Conservation (phyloP, 2,113 vertebrate species). For the Cygnus buccinator region DNA sequence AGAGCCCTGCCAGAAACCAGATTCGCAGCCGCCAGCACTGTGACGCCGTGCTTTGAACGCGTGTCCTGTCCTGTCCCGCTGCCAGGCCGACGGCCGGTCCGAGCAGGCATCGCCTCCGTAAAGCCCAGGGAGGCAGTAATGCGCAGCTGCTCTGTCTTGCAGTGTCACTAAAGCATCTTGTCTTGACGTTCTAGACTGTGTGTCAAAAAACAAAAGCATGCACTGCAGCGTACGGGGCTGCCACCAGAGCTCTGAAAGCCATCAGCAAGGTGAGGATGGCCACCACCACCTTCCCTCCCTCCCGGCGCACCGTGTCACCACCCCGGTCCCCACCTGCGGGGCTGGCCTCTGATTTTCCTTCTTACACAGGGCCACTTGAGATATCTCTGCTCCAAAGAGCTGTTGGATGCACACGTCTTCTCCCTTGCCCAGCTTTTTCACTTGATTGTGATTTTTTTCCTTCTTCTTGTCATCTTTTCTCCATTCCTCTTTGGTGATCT, state of each 20-base stretch:
- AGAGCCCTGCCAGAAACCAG: neutral
- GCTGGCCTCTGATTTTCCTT: neutral
- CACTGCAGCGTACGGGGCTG: slow-evolving; percentile 79
- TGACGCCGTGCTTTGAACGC: neutral
- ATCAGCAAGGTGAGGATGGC: slow-evolving; percentile 89
- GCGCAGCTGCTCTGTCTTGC: too few relatives aligned
- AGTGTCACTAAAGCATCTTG: neutral
- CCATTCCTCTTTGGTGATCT: neutral
- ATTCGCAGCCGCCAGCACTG: neutral
- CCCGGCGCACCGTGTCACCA: neutral
- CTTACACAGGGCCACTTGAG: accelerated
- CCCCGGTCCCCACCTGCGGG: accelerated
- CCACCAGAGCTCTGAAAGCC: slow-evolving; percentile 86
- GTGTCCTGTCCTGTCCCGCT: neutral
- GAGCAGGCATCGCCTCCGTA: accelerated
- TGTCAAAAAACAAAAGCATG: slow-evolving; percentile 85
- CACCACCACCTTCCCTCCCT: neutral
- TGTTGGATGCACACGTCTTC: neutral
- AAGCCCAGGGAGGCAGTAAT: accelerated
- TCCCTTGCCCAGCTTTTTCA: neutral
- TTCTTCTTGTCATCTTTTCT: neutral
- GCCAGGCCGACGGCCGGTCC: accelerated
- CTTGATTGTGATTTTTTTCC: neutral
- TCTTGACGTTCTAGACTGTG: slow-evolving; percentile 82
- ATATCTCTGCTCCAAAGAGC: neutral